Evolutionary conservation across 2,113 vertebrate genomes (phyloP).

Genomic region (Dipodomys stephensi): DNA sequence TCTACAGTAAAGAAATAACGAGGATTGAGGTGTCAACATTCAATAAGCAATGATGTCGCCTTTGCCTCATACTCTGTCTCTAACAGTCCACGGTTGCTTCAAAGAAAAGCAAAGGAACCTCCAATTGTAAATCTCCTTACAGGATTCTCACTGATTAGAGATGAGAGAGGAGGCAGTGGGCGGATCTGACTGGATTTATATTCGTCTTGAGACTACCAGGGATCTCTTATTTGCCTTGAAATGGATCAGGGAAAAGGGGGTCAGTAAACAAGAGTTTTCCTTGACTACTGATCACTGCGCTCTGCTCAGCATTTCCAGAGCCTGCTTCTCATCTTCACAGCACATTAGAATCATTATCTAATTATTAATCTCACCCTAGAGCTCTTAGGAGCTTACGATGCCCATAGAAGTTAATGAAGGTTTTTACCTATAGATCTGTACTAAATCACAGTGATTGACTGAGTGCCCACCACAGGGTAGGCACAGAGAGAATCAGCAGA

Average conservation of each 20-base stretch:
- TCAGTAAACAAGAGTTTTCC: constrained; percentile 43
- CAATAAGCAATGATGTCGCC: constrained; percentile 49
- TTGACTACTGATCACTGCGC: neutral
- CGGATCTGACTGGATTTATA: constrained; percentile 28
- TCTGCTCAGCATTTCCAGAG: constrained; percentile 36
- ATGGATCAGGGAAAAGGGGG: neutral
- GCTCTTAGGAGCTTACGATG: constrained; percentile 51
- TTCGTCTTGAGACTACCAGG: constrained; percentile 54
- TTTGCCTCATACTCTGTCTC: neutral
- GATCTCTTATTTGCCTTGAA: constrained; percentile 50
- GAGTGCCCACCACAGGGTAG: neutral
- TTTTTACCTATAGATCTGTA: constrained; percentile 61
- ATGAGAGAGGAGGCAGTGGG: neutral
- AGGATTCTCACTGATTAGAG: neutral
- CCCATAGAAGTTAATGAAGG: constrained; percentile 64
- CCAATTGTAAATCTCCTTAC: neutral
- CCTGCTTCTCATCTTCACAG: constrained; percentile 50
- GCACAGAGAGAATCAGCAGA: neutral
- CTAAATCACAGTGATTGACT: constrained; percentile 57
- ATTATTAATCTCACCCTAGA: constrained; percentile 72
- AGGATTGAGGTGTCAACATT: constrained; percentile 41
- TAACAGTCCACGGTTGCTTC: constrained; percentile 1
- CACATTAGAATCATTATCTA: constrained; percentile 64
- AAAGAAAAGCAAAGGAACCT: neutral
- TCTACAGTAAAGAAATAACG: constrained; percentile 67